Evolutionary conservation across 2,888 invertebrate species (phyloP).

Genomic region (Caprella mutica): DNA sequence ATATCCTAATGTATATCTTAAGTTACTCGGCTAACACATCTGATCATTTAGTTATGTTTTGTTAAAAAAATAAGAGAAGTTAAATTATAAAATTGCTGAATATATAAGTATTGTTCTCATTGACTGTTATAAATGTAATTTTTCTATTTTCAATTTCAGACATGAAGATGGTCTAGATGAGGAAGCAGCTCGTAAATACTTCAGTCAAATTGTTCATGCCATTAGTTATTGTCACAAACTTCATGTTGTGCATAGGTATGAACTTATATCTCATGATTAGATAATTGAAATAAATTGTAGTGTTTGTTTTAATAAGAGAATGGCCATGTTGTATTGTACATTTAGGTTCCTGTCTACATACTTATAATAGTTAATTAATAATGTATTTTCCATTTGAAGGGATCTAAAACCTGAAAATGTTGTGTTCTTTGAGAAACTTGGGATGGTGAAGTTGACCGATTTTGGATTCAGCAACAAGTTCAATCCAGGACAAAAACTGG

Average conservation of each 20-base stretch:
- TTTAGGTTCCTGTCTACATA: background rate
- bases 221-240: conserved; percentile 94
- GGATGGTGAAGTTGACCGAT: conserved; percentile 95
- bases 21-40: too few relatives aligned
- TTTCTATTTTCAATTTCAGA: conserved; percentile 4
- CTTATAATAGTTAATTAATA: background rate
- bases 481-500: conserved; percentile 56
- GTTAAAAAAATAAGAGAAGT: too few relatives aligned
- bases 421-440: conserved; percentile 93
- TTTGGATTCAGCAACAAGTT: conserved; percentile 88
- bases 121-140: background rate
- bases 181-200: conserved; percentile 70
- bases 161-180: conserved; percentile 49
- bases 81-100: too few relatives aligned
- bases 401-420: conserved; percentile 99
- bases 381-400: too few relatives aligned
- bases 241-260: conserved; percentile 68
- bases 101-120: too few relatives aligned
- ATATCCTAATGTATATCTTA: too few relatives aligned
- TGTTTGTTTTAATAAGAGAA: too few relatives aligned
- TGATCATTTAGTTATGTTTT: background rate
- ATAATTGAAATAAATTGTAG: too few relatives aligned
- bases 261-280: too few relatives aligned
- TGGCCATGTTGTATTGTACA: too few relatives aligned
- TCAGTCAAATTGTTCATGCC: conserved; percentile 89